A percentile compares a stretch with the other conserved stretches of the same genome.
Conservation (phyloP, 2,797 vertebrate genomes). For the Poecile montanus region DNA sequence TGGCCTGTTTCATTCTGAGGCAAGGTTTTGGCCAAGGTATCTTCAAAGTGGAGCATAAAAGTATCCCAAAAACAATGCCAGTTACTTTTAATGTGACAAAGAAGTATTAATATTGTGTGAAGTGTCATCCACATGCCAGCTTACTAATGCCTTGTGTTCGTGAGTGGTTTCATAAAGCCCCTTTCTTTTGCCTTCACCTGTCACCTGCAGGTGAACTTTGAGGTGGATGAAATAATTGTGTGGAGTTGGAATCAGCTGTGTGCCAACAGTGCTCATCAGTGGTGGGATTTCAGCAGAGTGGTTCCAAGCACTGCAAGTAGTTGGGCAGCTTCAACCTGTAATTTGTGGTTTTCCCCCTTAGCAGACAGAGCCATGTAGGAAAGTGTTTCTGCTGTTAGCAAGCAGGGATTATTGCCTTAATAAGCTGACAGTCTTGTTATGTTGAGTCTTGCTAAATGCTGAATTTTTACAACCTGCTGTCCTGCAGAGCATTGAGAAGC, state of each 20-base stretch:
- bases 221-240: not conserved
- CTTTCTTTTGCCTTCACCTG: not conserved
- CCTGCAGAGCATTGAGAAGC: not conserved
- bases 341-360: not conserved
- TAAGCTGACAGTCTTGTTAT: not conserved
- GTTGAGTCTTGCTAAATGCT: conserved; percentile 9
- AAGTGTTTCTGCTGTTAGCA: not conserved
- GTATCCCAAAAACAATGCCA: not conserved
- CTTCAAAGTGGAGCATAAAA: not conserved
- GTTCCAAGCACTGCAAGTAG: not conserved
- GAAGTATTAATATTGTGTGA: not conserved
- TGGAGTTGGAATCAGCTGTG: not conserved
- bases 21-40: not conserved
- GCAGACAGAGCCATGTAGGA: not conserved
- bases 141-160: not conserved
- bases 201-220: not conserved
- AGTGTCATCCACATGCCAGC: not conserved
- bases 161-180: not conserved
- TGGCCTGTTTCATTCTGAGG: not conserved
- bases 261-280: not conserved
- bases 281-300: not conserved
- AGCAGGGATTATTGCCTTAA: not conserved
- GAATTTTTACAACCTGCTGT: conserved; percentile 29
- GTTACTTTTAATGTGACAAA: not conserved
- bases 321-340: not conserved